These are phyloP conservation scores for Psittacula derbiana DNA, from an alignment of 2,797 vertebrate genomes.

Conservation along the genomic window DNA sequence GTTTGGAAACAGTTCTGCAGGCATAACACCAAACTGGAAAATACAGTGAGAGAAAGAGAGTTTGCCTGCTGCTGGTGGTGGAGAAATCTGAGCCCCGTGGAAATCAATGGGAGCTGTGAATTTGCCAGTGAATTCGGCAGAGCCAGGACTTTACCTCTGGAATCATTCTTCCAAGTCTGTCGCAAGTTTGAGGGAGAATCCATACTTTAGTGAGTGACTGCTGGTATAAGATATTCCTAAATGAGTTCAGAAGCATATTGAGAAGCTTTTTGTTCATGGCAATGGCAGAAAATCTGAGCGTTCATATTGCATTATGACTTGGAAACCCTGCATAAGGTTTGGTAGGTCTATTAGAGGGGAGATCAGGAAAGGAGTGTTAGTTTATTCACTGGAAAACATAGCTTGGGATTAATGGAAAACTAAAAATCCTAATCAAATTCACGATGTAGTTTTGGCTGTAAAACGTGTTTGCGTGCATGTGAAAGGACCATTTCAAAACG, in stretches of 20 bases:
- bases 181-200: not conserved
- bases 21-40: not conserved
- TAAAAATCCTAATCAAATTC: not conserved
- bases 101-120: not conserved
- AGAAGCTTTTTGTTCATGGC: not conserved
- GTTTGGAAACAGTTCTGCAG: not conserved
- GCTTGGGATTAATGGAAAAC: not conserved
- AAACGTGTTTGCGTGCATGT: not conserved
- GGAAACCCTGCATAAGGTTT: not conserved
- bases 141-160: not conserved
- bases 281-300: not conserved
- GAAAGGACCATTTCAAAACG: not conserved
- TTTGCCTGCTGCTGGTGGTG: not conserved
- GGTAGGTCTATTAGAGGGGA: not conserved
- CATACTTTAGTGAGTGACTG: not conserved
- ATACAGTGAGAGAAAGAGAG: not conserved
- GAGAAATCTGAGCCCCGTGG: not conserved
- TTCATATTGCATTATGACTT: not conserved
- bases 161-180: not conserved
- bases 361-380: not conserved
- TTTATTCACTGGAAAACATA: not conserved
- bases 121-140: not conserved
- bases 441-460: not conserved
- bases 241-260: not conserved
- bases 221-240: accelerated